These are phyloP conservation scores for Cyclopterus lumpus DNA, from an alignment of 2,797 vertebrate species.

Conservation along the genomic window DNA sequence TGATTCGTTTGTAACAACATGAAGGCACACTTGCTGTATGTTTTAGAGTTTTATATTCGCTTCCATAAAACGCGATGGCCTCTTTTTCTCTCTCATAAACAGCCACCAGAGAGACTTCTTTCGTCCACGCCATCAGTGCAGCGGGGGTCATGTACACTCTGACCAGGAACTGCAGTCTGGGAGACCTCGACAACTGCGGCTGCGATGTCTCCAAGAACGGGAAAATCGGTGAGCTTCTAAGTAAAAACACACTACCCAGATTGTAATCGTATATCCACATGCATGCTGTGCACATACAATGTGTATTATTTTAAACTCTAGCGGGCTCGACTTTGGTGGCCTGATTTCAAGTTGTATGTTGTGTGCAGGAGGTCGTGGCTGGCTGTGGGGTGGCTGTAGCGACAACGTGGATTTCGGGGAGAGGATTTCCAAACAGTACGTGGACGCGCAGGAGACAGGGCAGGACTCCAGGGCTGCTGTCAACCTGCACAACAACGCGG, in stretches of 20 bases:
- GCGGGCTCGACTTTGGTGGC: background rate
- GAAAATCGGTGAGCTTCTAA: constrained; percentile 84
- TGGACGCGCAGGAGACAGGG: constrained; percentile 94
- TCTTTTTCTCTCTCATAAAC: constrained; percentile 13
- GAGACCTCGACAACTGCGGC: constrained; percentile 94
- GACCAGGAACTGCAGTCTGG: constrained; percentile 96
- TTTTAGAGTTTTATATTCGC: background rate
- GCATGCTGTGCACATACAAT: rapidly evolving
- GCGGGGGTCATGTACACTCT: constrained; percentile 95
- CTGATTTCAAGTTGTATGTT: background rate
- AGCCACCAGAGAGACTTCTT: constrained; percentile 96
- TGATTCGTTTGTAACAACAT: too few species aligned
- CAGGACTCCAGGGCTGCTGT: constrained; percentile 94
- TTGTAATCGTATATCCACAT: background rate
- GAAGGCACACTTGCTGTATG: too few species aligned
- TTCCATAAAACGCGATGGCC: background rate
- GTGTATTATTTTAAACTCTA: background rate
- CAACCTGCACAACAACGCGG: constrained; percentile 97
- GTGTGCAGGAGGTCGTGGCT: constrained; percentile 90
- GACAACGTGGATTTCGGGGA: constrained; percentile 97
- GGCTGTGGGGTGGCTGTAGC: constrained; percentile 98
- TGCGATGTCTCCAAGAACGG: constrained; percentile 94
- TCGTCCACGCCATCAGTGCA: constrained; percentile 96
- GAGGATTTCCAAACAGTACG: constrained; percentile 93
- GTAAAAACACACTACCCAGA: background rate